Evolutionary conservation across 2,797 vertebrate genomes (phyloP).

Genomic region (Labeo calbasu): DNA sequence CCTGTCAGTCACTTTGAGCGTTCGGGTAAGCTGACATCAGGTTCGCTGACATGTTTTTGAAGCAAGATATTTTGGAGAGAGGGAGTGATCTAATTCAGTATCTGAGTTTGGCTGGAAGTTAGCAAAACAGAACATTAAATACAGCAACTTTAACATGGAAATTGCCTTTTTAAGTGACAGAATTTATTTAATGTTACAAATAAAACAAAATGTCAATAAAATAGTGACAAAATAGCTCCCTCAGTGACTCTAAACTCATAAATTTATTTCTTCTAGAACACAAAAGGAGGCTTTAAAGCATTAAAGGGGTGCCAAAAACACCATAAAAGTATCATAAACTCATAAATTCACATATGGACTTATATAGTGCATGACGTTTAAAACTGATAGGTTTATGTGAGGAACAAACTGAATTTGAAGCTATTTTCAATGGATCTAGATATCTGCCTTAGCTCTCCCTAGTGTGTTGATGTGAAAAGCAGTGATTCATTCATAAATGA

Average conservation of each 20-base stretch:
- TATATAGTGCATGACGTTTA: not conserved
- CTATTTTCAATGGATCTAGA: not conserved
- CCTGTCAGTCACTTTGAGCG: conserved; percentile 4
- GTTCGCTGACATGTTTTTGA: conserved; percentile 7
- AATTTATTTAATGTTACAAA: not conserved
- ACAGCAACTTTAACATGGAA: not conserved
- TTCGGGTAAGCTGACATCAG: not conserved
- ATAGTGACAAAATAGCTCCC: not conserved
- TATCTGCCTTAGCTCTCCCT: not conserved
- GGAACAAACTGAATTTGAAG: not conserved
- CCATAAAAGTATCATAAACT: not conserved
- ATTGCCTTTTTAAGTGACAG: not conserved
- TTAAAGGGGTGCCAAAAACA: not conserved
- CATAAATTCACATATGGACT: not conserved
- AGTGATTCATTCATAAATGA: not conserved
- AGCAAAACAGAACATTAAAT: not conserved
- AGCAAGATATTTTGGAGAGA: not conserved
- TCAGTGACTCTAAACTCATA: not conserved
- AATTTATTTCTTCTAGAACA: not conserved
- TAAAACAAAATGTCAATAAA: not conserved
- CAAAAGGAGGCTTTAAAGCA: not conserved
- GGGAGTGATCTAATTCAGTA: not conserved
- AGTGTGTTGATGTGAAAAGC: not conserved
- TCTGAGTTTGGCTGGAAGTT: not conserved
- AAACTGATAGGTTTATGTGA: not conserved